Evolutionary conservation across 2,113 vertebrate species (phyloP), one percentile per base, ranked within the genome.

Genomic region (Uropsilus gracilis): DNA sequence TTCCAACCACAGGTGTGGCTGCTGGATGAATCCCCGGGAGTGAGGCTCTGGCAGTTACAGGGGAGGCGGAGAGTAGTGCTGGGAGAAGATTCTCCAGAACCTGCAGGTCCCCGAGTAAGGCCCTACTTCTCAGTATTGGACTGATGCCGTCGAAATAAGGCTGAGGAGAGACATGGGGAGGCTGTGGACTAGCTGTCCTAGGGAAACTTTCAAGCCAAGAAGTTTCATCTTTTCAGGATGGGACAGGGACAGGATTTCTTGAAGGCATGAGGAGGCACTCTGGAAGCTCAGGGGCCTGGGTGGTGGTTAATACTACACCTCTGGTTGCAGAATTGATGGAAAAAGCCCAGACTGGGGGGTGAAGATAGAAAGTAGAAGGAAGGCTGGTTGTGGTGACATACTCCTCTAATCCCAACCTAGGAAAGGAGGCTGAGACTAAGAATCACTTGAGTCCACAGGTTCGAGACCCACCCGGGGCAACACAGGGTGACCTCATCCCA

Each of bases 1-100:
- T 97, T 97, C 97, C 97, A 97, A 97, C 91, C 95, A 97, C 69
- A 78, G 28, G 34, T 86, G n/a, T 63, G 24, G 37, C 24, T 75
- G 55, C 10, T 90, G 42, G 88, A 32, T 91, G 1, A 6, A 75
- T 87, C 78, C 46, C 84, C 55, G 37, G 14, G 3, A 3, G 48
- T 39, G 42, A n/a, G 17, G 50, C 37, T 93, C 22, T 1, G 13
- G 39, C 28, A 30, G 84, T 39, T 42, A 26, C 16, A 30, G 46
- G 22, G 9, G 34, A 53, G 32, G 69, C 22, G 20, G 11, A 30
- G 55, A 48, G 44, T 14, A 37, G 37, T 17, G 37, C 22, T 37
- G 37, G 48, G 17, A 32, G 39, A 71, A 63, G 72, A 61, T 18
- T 59, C 6, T 42, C 42, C 32, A 48, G 59, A 53, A 66, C 22